Percentiles rank a stretch among this genome's conserved stretches.
Conservation (phyloP, 2,888 invertebrate genomes). For the Agapostemon virescens region DNA sequence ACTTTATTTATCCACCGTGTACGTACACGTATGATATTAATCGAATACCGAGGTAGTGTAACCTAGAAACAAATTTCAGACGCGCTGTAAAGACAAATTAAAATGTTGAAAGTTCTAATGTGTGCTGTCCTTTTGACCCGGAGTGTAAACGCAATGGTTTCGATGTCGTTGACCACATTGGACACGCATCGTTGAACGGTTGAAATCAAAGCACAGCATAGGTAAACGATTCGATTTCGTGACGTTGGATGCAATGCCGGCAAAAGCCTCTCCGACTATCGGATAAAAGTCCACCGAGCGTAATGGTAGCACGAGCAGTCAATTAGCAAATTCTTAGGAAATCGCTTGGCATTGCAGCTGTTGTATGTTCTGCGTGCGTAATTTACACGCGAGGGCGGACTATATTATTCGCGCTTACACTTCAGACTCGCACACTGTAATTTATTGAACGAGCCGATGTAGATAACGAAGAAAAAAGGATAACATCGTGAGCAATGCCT, state of each 20-base stretch:
- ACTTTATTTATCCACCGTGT: too few relatives aligned
- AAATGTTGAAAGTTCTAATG: too few relatives aligned
- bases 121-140: too few relatives aligned
- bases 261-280: conserved; percentile 33
- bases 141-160: neutral
- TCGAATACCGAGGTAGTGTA: too few relatives aligned
- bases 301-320: conserved; percentile 41
- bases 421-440: conserved; percentile 49
- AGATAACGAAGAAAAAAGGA: conserved; percentile 43
- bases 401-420: conserved; percentile 74
- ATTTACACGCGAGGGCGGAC: conserved; percentile 75
- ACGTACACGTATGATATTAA: too few relatives aligned
- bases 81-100: too few relatives aligned
- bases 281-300: conserved; percentile 30
- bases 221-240: conserved; percentile 32
- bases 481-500: conserved; percentile 40
- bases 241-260: conserved; percentile 32
- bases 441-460: conserved; percentile 55
- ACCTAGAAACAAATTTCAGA: too few relatives aligned
- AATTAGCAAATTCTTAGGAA: conserved; percentile 61
- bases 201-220: neutral
- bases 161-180: neutral
- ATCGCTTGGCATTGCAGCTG: conserved; percentile 74
- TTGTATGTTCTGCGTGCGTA: conserved; percentile 66
- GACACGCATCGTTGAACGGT: neutral